A percentile compares a stretch with the other conserved stretches of the same genome.
Evolutionary conservation across 2,888 invertebrate genomes (phyloP).

Genomic region (Perizoma flavofasciatum): DNA sequence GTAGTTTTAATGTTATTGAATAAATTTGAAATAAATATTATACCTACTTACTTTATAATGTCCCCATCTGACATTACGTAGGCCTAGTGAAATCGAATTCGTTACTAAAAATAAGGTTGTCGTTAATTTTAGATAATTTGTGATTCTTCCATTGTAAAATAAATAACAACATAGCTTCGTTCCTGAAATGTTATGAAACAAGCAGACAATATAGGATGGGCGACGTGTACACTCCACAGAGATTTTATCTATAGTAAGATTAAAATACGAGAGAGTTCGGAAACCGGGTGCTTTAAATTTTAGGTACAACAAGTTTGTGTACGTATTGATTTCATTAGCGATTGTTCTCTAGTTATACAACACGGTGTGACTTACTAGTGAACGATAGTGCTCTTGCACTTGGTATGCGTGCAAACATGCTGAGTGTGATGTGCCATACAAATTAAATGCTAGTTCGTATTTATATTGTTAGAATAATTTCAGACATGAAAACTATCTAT

Average conservation of each 20-base stretch:
- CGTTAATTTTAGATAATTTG: slow-evolving; percentile 73
- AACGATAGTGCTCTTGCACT: slow-evolving; percentile 30
- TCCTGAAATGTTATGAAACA: slow-evolving; percentile 64
- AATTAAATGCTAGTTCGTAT: slow-evolving; percentile 30
- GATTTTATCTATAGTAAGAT: slow-evolving; percentile 72
- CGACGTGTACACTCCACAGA: slow-evolving; percentile 71
- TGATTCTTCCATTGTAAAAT: slow-evolving; percentile 73
- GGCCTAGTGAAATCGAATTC: slow-evolving; percentile 81
- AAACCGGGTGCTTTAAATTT: slow-evolving; percentile 84
- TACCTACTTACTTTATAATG: slow-evolving; percentile 51
- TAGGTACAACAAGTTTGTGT: slow-evolving; percentile 73
- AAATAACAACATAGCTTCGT: slow-evolving; percentile 69
- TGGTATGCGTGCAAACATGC: slow-evolving; percentile 23
- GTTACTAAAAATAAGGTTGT: slow-evolving; percentile 71
- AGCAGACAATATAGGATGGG: slow-evolving; percentile 78
- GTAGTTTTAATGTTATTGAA: slow-evolving; percentile 73
- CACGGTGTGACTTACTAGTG: slow-evolving; percentile 50
- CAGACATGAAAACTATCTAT: slow-evolving; percentile 22
- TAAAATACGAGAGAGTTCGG: slow-evolving; percentile 81
- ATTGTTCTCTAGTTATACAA: slow-evolving; percentile 71
- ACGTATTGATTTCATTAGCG: slow-evolving; percentile 76
- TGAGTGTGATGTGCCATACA: slow-evolving; percentile 24
- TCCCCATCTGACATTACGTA: slow-evolving; percentile 79
- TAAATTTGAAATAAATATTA: slow-evolving; percentile 65
- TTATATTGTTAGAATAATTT: slow-evolving; percentile 36